Base-by-base conservation (phyloP, 2,888 invertebrate genomes). In the Orgyia antiqua region DNA sequence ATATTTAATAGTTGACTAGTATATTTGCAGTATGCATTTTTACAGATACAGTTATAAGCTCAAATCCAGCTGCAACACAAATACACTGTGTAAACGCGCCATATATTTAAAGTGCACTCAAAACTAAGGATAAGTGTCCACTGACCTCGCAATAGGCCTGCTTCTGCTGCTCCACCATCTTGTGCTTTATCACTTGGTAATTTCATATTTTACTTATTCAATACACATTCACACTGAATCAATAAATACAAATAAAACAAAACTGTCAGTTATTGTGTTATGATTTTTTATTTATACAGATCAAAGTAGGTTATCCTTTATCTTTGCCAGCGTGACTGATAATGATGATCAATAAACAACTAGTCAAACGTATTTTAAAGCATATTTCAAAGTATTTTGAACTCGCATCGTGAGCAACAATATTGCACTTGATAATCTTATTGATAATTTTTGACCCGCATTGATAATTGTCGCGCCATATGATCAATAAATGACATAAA, bases 251-350 rank as follows among this genome's bases (percentile, higher is more conserved):
- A 58, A 52, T 45, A 60, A 55, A 49, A 38, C 37, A 51, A 60
- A 64, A 70, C 66, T 77, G 68, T 54, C 43, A 47, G 40, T 44
- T 30, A 36, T 34, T 37, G 39, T 54, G 53, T 67, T 62, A 57
- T 42, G 52, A 66, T 69, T 64, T 66, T 57, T 55, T 72, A 82
- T 83, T 66, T 83, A 84, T 78, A 82, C 65, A 54, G 57, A 57
- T 57, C 62, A 71, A 64, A 75, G 63, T 84, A 80, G 84, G 84
- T 83, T 83, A 84, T 77, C 69, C 73, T 67, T 58, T 77, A 82
- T 82, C 40, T 39, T 46, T 40, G 54, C 36, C 51, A 72, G 73
- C 72, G 74, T 77, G 73, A 80, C 72, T 76, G 83, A 83, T 83
- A 80, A 33, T 61, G 39, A 9, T 19, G 18, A 13, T 17, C 29